Percentiles rank a stretch among this genome's conserved stretches.
phyloP scores from a whole-genome alignment of 2,797 vertebrate genomes.

The Melanotaenia boesemani region DNA sequence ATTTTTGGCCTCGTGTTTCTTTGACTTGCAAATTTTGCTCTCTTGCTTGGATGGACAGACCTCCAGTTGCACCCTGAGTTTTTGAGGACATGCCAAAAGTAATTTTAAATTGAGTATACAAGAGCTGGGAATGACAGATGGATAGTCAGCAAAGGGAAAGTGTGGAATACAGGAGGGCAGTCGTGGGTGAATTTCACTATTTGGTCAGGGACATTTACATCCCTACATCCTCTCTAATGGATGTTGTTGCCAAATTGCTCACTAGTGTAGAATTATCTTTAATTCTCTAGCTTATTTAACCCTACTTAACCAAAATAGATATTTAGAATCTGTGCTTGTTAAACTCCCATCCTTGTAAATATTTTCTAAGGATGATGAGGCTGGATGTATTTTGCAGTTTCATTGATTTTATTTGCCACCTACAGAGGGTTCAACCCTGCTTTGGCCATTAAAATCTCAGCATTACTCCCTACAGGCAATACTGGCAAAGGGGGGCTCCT shows the following conservation, averaged over 20 bases:
- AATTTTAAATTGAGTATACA: constrained; percentile 28
- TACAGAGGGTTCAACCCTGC: constrained; percentile 70
- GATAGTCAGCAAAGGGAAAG: constrained; percentile 9
- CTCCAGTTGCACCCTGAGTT: constrained; percentile 22
- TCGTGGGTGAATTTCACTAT: constrained; percentile 12
- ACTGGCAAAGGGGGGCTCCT: constrained; percentile 57
- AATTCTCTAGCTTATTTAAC: constrained; percentile 32
- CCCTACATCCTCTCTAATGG: constrained; percentile 34
- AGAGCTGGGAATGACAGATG: constrained; percentile 15
- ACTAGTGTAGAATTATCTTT: constrained; percentile 37
- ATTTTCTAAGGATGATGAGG: constrained; percentile 30
- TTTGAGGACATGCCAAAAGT: constrained; percentile 31
- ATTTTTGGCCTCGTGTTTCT: constrained; percentile 20
- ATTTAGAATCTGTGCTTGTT: constrained; percentile 14
- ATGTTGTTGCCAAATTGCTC: constrained; percentile 35
- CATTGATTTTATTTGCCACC: constrained; percentile 67
- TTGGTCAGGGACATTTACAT: constrained; percentile 23
- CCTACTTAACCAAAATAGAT: constrained; percentile 54
- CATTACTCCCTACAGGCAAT: constrained; percentile 66
- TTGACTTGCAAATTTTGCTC: constrained; percentile 16
- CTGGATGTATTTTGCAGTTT: constrained; percentile 34
- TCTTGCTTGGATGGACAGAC: constrained; percentile 11
- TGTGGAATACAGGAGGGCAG: constrained; percentile 2
- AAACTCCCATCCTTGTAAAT: constrained; percentile 24
- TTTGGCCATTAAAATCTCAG: constrained; percentile 76